Conservation (phyloP, 2,888 invertebrate species). For the Mesorhabditis spiculigera region DNA sequence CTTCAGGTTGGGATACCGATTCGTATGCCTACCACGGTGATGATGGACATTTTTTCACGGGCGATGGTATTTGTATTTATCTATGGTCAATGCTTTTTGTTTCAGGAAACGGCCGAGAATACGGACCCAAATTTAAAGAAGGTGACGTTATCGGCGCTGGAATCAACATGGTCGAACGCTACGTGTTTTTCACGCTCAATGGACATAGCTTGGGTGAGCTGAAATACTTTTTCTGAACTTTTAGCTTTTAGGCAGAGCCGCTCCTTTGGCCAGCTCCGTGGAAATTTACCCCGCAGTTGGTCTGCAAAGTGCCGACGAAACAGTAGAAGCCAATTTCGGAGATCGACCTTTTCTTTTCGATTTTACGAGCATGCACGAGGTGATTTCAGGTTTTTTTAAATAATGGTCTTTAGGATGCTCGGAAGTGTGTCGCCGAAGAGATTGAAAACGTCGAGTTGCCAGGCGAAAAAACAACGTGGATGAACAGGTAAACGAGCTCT, state of each 20-base stretch:
- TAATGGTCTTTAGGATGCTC: background rate
- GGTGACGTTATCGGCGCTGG: constrained; percentile 89
- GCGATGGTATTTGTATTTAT: background rate
- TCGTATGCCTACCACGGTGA: constrained; percentile 99
- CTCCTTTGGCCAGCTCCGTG: constrained; percentile 58
- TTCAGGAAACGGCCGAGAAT: constrained; percentile 92
- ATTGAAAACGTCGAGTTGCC: constrained; percentile 4
- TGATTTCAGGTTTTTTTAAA: constrained; percentile 25
- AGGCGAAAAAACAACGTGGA: constrained; percentile 1
- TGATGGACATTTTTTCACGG: constrained; percentile 97
- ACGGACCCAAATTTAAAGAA: constrained; percentile 96
- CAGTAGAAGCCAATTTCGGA: constrained; percentile 92
- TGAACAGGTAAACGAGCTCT: background rate
- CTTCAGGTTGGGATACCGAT: constrained; percentile 91
- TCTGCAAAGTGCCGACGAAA: constrained; percentile 94
- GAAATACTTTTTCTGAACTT: background rate
- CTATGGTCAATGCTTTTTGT: constrained; percentile 62
- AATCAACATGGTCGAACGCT: constrained; percentile 91
- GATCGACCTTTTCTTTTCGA: constrained; percentile 95
- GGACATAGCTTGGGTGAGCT: constrained; percentile 77
- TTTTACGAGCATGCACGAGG: constrained; percentile 89
- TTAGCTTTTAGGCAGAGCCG: no score
- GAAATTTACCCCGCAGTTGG: constrained; percentile 97
- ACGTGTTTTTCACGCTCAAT: constrained; percentile 99
- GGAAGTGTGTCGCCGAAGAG: background rate